Evolutionary conservation across 2,113 vertebrate species (phyloP).

Genomic region (Penelope pileata): DNA sequence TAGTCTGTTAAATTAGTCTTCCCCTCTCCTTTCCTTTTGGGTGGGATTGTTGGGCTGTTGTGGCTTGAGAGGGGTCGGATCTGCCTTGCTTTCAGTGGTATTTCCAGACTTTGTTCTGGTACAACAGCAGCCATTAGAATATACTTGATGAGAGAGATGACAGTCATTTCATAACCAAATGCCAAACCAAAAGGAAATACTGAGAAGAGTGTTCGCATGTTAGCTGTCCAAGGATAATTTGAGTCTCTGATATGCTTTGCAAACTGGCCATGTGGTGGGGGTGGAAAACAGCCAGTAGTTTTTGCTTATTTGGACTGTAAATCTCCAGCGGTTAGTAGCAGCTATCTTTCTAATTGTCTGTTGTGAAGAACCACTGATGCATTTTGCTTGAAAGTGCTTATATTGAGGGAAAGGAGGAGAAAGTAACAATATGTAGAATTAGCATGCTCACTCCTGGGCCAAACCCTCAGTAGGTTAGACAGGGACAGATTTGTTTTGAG

Average conservation of each 20-base stretch:
- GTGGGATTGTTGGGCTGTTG: neutral
- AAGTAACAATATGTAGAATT: neutral
- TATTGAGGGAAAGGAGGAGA: neutral
- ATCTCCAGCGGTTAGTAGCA: neutral
- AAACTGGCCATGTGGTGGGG: neutral
- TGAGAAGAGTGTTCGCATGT: neutral
- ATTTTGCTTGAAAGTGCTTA: neutral
- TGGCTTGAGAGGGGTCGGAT: accelerated
- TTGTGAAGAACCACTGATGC: neutral
- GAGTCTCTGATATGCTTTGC: neutral
- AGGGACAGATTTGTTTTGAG: neutral
- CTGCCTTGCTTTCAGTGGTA: neutral
- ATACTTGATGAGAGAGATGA: neutral
- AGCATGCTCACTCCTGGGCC: neutral
- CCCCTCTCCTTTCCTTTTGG: neutral
- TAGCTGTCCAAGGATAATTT: neutral
- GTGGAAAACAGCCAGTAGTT: neutral
- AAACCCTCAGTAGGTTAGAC: neutral
- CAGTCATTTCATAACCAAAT: neutral
- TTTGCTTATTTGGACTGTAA: neutral
- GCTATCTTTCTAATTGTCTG: neutral
- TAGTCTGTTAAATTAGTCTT: neutral
- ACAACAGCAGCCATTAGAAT: neutral
- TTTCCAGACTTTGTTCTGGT: neutral
- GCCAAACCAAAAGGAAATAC: neutral